Evolutionary conservation across 2,113 vertebrate genomes (phyloP).

Genomic region (Eurystomus gularis): DNA sequence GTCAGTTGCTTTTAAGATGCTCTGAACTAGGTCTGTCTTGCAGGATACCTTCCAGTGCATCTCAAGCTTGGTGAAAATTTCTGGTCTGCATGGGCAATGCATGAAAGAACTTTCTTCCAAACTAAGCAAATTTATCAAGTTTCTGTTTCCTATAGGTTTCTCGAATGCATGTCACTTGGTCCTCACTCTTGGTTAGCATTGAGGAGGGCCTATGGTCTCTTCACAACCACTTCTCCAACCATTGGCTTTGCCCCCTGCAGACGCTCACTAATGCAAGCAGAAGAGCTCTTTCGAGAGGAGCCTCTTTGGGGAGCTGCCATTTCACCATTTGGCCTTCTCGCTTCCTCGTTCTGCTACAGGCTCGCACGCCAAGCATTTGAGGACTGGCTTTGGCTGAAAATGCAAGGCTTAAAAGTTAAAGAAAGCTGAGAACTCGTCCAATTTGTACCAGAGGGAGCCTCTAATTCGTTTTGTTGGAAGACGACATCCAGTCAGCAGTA

Average conservation of each 20-base stretch:
- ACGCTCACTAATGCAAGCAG: not conserved
- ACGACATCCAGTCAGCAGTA: not conserved
- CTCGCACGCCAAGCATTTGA: not conserved
- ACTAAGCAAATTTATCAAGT: not conserved
- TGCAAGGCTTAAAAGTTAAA: not conserved
- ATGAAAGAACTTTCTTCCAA: not conserved
- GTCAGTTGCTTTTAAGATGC: not conserved
- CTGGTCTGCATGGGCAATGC: not conserved
- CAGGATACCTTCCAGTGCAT: not conserved
- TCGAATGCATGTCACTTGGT: not conserved
- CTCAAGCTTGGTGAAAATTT: not conserved
- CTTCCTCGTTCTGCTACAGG: not conserved
- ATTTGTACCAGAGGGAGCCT: slow-evolving; percentile 18
- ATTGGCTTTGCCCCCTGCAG: not conserved
- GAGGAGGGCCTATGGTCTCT: not conserved
- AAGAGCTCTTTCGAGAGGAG: not conserved
- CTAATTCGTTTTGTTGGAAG: slow-evolving; percentile 18
- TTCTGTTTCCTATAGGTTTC: not conserved
- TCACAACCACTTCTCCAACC: not conserved
- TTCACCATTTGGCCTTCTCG: not conserved
- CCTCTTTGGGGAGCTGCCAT: slow-evolving; percentile 19
- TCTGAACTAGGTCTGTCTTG: not conserved
- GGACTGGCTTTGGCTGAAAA: slow-evolving; percentile 11
- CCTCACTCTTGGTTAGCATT: not conserved
- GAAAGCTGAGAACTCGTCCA: not conserved